These are phyloP conservation scores for Crenuchus spilurus DNA, from an alignment of 2,797 vertebrate genomes.

Conservation along the genomic window DNA sequence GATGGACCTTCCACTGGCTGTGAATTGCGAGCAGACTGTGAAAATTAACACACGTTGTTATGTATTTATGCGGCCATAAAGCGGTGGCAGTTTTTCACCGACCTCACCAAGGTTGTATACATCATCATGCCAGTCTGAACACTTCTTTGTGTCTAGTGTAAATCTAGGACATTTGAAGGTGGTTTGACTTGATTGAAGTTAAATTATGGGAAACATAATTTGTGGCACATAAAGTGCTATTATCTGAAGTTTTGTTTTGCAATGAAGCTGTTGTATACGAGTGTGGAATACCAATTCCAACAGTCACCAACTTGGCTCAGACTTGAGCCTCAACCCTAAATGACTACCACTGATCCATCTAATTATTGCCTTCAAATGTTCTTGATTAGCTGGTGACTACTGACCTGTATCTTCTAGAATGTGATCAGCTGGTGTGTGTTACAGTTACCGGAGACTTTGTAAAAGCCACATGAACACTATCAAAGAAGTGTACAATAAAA, in stretches of 20 bases:
- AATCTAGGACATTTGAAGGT: slow-evolving; percentile 21
- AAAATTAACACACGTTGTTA: slow-evolving; percentile 42
- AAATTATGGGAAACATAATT: slow-evolving; percentile 7
- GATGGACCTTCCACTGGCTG: slow-evolving; percentile 34
- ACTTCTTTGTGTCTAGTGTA: slow-evolving; percentile 25
- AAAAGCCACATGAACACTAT: no score
- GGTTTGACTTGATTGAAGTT: slow-evolving; percentile 7
- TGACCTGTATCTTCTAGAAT: no score
- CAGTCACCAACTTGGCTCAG: no score
- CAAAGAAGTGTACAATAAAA: background rate
- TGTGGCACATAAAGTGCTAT: slow-evolving; percentile 7
- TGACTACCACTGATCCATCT: no score
- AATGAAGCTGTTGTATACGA: background rate
- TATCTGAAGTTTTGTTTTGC: background rate
- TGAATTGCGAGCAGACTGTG: slow-evolving; percentile 36
- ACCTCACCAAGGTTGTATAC: slow-evolving; percentile 46
- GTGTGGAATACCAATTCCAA: no score
- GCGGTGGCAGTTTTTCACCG: slow-evolving; percentile 38
- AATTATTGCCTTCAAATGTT: no score
- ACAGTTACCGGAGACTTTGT: no score
- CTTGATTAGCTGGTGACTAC: no score
- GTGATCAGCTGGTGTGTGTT: no score
- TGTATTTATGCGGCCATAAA: slow-evolving; percentile 52
- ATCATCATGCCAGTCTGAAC: slow-evolving; percentile 27
- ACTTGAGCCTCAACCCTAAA: no score